Percentiles rank a stretch among this genome's conserved stretches.
phyloP scores from a whole-genome alignment of 2,113 vertebrate species.

The Pristiophorus japonicus region DNA sequence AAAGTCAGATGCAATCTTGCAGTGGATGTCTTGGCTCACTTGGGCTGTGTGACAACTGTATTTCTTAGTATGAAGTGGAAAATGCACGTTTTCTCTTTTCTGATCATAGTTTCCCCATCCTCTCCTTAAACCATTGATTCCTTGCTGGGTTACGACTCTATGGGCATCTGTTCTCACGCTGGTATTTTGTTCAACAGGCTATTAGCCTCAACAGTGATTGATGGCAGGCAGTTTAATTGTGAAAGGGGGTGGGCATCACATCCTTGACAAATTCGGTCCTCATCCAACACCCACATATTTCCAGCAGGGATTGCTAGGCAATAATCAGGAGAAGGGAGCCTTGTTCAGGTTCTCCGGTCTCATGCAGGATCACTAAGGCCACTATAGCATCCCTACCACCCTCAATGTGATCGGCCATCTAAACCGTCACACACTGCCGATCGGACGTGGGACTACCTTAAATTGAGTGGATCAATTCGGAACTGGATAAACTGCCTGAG shows the following conservation, averaged over 20 bases:
- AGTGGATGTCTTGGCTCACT: background rate
- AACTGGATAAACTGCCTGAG: background rate
- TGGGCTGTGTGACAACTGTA: background rate
- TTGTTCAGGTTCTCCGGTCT: too few relatives aligned
- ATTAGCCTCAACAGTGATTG: background rate
- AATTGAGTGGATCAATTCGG: background rate
- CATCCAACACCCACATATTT: background rate
- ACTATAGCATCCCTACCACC: background rate
- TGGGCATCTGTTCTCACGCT: background rate
- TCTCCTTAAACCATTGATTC: background rate
- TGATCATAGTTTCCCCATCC: background rate
- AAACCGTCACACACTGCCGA: background rate
- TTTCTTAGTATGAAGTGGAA: background rate
- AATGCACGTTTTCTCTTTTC: background rate
- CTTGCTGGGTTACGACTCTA: background rate
- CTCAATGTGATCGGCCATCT: background rate
- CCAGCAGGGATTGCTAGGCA: background rate
- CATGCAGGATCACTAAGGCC: background rate
- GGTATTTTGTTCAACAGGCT: background rate
- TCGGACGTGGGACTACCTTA: background rate
- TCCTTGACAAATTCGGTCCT: background rate
- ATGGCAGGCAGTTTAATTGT: background rate
- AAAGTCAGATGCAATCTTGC: background rate
- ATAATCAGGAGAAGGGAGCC: background rate
- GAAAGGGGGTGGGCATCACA: background rate